Percentiles rank a stretch among this genome's conserved stretches.
These are phyloP conservation scores for Drosophila insularis DNA, from an alignment of 1,140 invertebrate genomes.

Conservation along the genomic window DNA sequence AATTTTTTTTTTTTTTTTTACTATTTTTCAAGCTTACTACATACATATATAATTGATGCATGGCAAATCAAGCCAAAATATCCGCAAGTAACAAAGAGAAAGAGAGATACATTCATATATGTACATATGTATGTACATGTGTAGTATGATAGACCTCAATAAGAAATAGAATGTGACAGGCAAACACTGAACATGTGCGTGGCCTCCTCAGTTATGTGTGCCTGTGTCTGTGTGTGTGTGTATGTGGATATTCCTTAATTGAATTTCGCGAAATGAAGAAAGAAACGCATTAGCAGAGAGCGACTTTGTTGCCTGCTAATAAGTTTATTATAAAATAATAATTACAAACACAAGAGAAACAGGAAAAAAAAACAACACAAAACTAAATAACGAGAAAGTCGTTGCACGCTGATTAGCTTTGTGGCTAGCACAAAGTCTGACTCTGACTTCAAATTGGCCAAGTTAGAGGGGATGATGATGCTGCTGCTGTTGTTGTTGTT, in stretches of 20 bases:
- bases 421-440: conserved; percentile 38
- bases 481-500: conserved; percentile 31
- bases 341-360: conserved; percentile 62
- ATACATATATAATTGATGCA: not conserved
- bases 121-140: too few relatives aligned
- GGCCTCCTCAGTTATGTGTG: conserved; percentile 19
- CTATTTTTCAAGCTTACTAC: not conserved
- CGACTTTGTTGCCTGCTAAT: conserved; percentile 54
- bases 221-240: not conserved
- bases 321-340: conserved; percentile 80
- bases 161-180: conserved; percentile 73
- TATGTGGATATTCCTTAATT: conserved; percentile 66
- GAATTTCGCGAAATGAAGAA: conserved; percentile 61
- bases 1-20: too few relatives aligned
- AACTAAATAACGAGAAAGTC: conserved; percentile 71
- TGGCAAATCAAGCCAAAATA: conserved; percentile 16
- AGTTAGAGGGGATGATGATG: not conserved
- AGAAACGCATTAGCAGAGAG: conserved; percentile 45
- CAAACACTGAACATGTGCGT: conserved; percentile 54
- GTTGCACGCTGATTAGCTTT: conserved; percentile 79
- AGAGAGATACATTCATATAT: not conserved
- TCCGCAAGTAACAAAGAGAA: not conserved
- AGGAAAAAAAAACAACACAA: conserved; percentile 10
- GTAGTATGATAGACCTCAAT: conserved; percentile 48
- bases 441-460: not conserved